Evolutionary conservation across 2,113 vertebrate species (phyloP).

Genomic region (Solenodon paradoxus): DNA sequence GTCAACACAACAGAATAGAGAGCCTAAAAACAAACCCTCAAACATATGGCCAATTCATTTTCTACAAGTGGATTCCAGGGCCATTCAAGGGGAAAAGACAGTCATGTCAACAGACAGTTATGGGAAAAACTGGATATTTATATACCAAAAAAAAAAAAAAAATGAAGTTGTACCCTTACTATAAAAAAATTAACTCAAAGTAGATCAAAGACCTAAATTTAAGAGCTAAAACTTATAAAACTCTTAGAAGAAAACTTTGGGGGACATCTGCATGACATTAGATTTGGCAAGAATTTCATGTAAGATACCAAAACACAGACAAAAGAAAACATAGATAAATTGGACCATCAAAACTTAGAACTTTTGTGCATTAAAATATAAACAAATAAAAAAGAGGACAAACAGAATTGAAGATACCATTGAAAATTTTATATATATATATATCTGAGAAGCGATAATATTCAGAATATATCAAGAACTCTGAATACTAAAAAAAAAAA

Average conservation of each 20-base stretch:
- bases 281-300: background rate
- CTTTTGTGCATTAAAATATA: background rate
- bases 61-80: background rate
- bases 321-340: constrained; percentile 1
- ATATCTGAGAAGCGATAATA: background rate
- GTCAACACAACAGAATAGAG: background rate
- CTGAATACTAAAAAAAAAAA: background rate
- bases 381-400: background rate
- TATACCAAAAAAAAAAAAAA: background rate
- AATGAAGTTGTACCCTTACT: background rate
- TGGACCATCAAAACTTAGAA: constrained; percentile 10
- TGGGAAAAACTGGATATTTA: background rate
- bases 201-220: background rate
- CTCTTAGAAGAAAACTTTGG: background rate
- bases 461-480: background rate
- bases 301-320: constrained; percentile 16
- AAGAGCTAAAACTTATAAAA: constrained; percentile 4
- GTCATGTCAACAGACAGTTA: background rate
- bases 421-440: no score
- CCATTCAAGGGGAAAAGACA: background rate
- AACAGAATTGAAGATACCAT: background rate
- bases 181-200: background rate
- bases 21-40: background rate
- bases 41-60: background rate
- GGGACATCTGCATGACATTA: background rate